Conservation (phyloP, 2,797 vertebrate genomes). For the Petrocephalus schoutedeni region DNA sequence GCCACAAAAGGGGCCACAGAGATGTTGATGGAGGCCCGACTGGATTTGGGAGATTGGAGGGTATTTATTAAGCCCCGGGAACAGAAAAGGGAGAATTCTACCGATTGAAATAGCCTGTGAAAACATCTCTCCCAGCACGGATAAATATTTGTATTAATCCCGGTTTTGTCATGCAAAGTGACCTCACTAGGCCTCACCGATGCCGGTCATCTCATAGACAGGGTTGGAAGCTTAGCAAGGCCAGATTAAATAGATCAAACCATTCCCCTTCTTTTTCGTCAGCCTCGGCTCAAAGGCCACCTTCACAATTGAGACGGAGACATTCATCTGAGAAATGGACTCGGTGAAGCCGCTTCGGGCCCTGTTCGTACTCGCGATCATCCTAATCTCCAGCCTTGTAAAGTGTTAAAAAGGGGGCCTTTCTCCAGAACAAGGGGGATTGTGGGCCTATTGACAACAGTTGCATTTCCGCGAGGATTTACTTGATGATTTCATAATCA, state of each 20-base stretch:
- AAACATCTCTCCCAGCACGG: conserved; percentile 64
- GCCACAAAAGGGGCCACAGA: not conserved
- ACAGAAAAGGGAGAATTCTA: conserved; percentile 46
- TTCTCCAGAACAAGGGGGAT: conserved; percentile 24
- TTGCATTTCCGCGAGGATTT: conserved; percentile 59
- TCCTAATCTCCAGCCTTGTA: conserved; percentile 17
- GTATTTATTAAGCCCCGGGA: conserved; percentile 20
- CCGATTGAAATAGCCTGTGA: conserved; percentile 48
- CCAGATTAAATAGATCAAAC: conserved; percentile 59
- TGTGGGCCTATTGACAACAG: conserved; percentile 54
- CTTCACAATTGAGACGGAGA: conserved; percentile 55
- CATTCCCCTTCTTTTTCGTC: conserved; percentile 6
- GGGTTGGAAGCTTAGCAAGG: conserved; percentile 53
- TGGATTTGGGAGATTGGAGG: conserved; percentile 24
- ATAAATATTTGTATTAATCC: conserved; percentile 78
- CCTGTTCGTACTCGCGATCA: not conserved
- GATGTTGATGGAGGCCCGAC: not conserved
- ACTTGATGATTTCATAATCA: conserved; percentile 63
- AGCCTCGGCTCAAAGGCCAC: conserved; percentile 47
- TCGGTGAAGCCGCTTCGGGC: conserved; percentile 46
- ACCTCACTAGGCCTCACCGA: conserved; percentile 26
- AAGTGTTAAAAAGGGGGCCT: conserved; percentile 8
- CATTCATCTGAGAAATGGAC: conserved; percentile 73
- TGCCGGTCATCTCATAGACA: conserved; percentile 46
- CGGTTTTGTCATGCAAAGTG: conserved; percentile 73